Evolutionary conservation across 2,797 vertebrate genomes (phyloP).

Genomic region (Aeoliscus strigatus): DNA sequence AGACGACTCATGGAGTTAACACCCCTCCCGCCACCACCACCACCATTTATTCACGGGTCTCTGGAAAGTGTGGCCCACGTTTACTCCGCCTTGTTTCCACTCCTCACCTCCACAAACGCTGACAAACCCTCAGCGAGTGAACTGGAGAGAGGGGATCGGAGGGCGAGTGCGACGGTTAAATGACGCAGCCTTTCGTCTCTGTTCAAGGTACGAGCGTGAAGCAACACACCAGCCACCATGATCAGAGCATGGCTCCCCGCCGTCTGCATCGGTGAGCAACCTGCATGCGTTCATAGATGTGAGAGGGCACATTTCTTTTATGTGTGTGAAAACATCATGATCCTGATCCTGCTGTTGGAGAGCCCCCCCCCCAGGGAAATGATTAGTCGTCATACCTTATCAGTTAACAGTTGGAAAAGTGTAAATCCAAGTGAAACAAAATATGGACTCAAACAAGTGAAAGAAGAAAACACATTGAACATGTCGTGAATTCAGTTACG

Average conservation of each 20-base stretch:
- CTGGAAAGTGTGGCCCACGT: slow-evolving; percentile 18
- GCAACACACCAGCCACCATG: slow-evolving; percentile 57
- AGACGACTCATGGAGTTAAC: slow-evolving; percentile 2
- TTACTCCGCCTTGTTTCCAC: slow-evolving; percentile 21
- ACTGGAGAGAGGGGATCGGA: slow-evolving; percentile 4
- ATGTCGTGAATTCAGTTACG: no score
- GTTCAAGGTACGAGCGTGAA: slow-evolving; percentile 30
- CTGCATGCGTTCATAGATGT: no score
- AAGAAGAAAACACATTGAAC: no score
- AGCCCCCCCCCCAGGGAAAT: no score
- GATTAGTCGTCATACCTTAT: no score
- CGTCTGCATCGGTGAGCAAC: slow-evolving; percentile 66
- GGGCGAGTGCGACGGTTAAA: slow-evolving; percentile 15
- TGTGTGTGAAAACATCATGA: no score
- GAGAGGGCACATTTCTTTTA: no score
- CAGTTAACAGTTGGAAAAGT: no score
- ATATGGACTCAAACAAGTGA: no score
- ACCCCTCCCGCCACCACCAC: neutral
- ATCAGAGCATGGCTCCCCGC: slow-evolving; percentile 52
- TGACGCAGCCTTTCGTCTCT: slow-evolving; percentile 20
- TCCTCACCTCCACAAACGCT: slow-evolving; percentile 1
- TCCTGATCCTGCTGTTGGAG: no score
- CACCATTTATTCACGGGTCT: slow-evolving; percentile 11
- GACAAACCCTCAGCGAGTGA: slow-evolving; percentile 6
- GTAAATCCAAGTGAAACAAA: no score